These are phyloP conservation scores for Leptopilina clavipes DNA, from an alignment of 1,140 invertebrate genomes.

Conservation along the genomic window DNA sequence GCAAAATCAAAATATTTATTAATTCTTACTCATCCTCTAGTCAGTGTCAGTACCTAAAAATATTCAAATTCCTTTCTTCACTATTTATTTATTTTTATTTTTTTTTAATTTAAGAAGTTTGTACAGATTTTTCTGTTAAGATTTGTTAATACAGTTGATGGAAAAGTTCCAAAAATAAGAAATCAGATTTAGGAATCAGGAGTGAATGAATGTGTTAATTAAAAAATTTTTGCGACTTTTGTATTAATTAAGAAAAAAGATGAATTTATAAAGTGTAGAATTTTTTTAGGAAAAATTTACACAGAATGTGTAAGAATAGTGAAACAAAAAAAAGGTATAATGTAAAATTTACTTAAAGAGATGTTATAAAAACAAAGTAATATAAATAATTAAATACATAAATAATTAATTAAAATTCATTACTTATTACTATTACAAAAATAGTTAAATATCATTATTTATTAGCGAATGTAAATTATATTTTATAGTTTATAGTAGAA, in stretches of 20 bases:
- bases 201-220: background rate
- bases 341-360: too few species aligned
- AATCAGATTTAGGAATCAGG: background rate
- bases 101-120: slow-evolving; percentile 3
- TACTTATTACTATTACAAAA: background rate
- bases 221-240: background rate
- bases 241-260: background rate
- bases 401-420: too few species aligned
- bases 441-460: slow-evolving; percentile 5
- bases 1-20: background rate
- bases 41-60: slow-evolving; percentile 29
- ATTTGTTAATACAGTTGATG: background rate
- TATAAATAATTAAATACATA: too few species aligned
- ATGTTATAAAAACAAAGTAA: too few species aligned
- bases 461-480: background rate
- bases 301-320: background rate
- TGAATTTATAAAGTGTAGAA: background rate
- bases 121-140: background rate
- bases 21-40: slow-evolving; percentile 12
- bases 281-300: background rate
- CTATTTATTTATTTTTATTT: slow-evolving; percentile 3
- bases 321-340: background rate
- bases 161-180: background rate
- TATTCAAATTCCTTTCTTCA: slow-evolving; percentile 8
- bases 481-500: background rate